Percentiles rank a stretch among this genome's conserved stretches.
These are phyloP conservation scores for Girardinus metallicus DNA, from an alignment of 2,797 vertebrate genomes.

Conservation along the genomic window DNA sequence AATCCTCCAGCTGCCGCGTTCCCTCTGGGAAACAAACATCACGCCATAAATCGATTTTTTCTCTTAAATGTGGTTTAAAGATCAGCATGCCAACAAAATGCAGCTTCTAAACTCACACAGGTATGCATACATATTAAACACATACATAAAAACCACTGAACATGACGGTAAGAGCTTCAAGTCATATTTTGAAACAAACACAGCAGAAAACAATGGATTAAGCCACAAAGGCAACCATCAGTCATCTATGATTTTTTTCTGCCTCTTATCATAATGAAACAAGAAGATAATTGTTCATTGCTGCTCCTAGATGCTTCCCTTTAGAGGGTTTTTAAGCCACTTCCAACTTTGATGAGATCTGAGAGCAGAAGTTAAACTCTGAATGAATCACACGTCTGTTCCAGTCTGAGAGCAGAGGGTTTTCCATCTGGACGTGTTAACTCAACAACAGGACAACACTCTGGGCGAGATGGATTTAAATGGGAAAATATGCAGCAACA, in stretches of 20 bases:
- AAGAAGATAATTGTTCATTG: not conserved
- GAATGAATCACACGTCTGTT: no score
- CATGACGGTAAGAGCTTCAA: not conserved
- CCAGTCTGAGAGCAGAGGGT: no score
- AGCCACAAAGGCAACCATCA: not conserved
- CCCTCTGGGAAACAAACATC: constrained; percentile 74
- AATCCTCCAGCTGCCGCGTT: constrained; percentile 85
- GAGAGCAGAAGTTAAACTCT: not conserved
- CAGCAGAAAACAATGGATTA: not conserved
- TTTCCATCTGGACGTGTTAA: no score
- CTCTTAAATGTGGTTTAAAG: not conserved
- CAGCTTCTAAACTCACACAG: not conserved
- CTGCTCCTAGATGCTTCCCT: not conserved
- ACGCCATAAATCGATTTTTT: not conserved
- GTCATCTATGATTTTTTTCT: not conserved
- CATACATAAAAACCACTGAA: no score
- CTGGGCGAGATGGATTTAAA: no score
- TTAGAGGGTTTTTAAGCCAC: not conserved
- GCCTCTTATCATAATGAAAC: not conserved
- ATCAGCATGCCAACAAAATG: not conserved
- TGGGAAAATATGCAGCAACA: no score
- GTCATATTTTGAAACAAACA: not conserved
- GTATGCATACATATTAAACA: no score
- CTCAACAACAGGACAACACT: not conserved
- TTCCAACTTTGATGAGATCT: not conserved